Conservation (phyloP, 2,113 vertebrate species). For the Planiliza haematocheilus region DNA sequence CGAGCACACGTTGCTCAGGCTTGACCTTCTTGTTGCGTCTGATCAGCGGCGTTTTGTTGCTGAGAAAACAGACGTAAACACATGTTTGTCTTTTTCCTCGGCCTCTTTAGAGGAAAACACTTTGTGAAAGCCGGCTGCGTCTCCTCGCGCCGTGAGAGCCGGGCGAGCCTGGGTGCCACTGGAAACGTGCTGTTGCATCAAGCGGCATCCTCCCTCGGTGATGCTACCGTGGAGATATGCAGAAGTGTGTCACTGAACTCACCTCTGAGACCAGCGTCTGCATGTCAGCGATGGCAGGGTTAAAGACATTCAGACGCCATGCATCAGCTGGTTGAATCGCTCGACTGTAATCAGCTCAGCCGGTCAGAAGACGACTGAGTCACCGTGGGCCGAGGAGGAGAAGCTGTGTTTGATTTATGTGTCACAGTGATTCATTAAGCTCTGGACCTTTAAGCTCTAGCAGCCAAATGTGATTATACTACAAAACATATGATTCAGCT, state of each 20-base stretch:
- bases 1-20: too few relatives aligned
- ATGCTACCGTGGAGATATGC: constrained; percentile 43
- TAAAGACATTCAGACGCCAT: not conserved
- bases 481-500: too few relatives aligned
- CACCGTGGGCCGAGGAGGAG: not conserved
- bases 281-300: not conserved
- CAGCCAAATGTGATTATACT: too few relatives aligned
- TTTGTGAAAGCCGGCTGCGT: not conserved
- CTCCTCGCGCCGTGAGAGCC: not conserved
- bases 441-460: too few relatives aligned
- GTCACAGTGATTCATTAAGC: not conserved
- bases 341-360: not conserved
- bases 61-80: too few relatives aligned
- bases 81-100: not conserved
- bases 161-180: not conserved
- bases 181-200: constrained; percentile 48
- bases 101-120: not conserved
- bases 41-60: too few relatives aligned
- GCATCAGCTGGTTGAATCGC: not conserved
- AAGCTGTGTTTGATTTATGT: constrained; percentile 8
- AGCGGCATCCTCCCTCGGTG: constrained; percentile 33
- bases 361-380: not conserved
- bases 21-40: too few relatives aligned
- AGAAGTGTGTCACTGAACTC: constrained; percentile 1
- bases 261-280: constrained; percentile 9